Conservation (phyloP, 2,797 vertebrate genomes). For the Babyrousa celebensis region DNA sequence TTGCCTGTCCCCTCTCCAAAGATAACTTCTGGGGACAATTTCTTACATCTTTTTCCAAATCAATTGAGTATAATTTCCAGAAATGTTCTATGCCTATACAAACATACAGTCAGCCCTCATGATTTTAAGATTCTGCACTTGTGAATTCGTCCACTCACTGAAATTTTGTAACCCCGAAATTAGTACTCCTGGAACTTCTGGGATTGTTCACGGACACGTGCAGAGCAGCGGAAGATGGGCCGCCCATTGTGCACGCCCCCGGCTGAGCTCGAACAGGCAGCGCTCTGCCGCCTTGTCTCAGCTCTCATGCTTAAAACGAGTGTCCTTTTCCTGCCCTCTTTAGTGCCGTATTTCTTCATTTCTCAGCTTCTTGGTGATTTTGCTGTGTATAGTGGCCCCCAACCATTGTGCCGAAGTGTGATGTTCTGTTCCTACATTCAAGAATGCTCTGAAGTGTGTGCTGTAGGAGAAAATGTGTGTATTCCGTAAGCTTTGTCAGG, state of each 20-base stretch:
- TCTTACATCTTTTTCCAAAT: background rate
- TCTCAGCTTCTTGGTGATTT: background rate
- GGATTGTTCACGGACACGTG: accelerated
- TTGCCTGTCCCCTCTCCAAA: background rate
- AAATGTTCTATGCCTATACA: background rate
- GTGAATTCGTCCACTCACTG: accelerated
- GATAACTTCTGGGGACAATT: background rate
- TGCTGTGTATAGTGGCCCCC: background rate
- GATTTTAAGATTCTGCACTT: background rate
- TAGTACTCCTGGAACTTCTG: background rate
- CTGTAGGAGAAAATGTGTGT: background rate
- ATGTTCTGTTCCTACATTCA: background rate
- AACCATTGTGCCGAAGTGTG: no score
- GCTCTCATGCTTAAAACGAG: background rate
- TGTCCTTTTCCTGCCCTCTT: background rate
- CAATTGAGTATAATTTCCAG: background rate
- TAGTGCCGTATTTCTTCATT: background rate
- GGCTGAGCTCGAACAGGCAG: background rate
- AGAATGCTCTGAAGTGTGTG: no score
- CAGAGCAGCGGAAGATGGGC: accelerated
- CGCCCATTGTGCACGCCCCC: accelerated
- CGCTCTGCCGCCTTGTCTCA: background rate
- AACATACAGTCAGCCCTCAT: background rate
- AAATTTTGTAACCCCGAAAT: background rate
- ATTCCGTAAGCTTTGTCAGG: background rate